Evolutionary conservation across 2,888 invertebrate genomes (phyloP), one percentile per base, ranked within the genome.

Genomic region (Hydroisotoma schaefferi): DNA sequence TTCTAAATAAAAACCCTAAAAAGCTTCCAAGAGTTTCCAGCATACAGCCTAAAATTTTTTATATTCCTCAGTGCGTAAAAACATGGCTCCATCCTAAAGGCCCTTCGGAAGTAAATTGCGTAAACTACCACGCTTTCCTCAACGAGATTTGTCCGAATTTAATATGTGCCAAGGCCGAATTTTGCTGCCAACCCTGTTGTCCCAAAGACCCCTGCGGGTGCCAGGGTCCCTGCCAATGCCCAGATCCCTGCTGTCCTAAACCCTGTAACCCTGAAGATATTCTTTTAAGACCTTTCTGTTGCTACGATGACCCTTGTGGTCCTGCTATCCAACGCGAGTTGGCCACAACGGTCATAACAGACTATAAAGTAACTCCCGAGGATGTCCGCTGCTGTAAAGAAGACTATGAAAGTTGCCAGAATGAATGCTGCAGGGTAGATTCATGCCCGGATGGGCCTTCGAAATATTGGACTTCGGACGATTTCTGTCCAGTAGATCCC

Each of bases 61-160:
- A 3, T 18, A 44, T 29, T 12, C 23, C 27, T 33, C 46, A 64
- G 63, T 68, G 67, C 33, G 52, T 65, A 5, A 25, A 65, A 33
- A 65, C 65, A 55, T 60, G 51, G 49, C 18, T 68, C 15, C 57
- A 64, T 25, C 61, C 62, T 0, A 65, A 64, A 20, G 18, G 22
- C 22, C 51, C 29, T 20, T 8, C 18, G 5, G 28, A 26, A 33
- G 37, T 65, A 2, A 49, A 27, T 44, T 68, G 65, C 54, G 61
- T 68, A n/a, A 67, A 68, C 40, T 68, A 68, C 54, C 26, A 61
- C 15, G 62, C 52, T 22, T 61, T 68, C 29, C 47, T 68, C 10
- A 58, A 65, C 15, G 43, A 52, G 1, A 52, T 68, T 10, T 59
- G 59, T 48, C 63, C 65, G n/a, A 61, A 59, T 29, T 59, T 61